A percentile compares a stretch with the other conserved stretches of the same genome.
Conservation (phyloP, 2,888 invertebrate species). For the Cybosia mesomella region DNA sequence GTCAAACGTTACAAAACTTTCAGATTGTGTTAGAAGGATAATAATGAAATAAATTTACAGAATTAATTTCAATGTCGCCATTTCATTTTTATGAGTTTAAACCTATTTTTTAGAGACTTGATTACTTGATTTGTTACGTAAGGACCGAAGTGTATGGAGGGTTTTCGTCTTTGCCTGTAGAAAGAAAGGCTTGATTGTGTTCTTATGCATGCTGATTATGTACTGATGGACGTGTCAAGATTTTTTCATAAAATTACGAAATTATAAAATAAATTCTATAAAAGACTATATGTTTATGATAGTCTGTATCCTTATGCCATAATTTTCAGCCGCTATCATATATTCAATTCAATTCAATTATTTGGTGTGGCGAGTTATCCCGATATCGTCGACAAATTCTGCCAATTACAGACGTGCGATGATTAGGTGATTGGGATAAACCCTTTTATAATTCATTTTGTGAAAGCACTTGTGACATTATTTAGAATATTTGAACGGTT, state of each 20-base stretch:
- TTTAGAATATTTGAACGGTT: neutral
- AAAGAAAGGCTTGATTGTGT: neutral
- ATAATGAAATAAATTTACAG: constrained; percentile 1
- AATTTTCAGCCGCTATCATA: neutral
- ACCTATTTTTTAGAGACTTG: neutral
- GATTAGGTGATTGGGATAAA: neutral
- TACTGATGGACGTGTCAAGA: too few species aligned
- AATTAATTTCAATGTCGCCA: constrained; percentile 2
- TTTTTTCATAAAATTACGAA: too few species aligned
- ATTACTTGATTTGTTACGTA: neutral
- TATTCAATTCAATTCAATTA: too few species aligned
- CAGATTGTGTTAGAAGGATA: constrained; percentile 2
- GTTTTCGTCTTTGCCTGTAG: neutral
- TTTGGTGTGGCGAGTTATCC: too few species aligned
- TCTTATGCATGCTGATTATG: too few species aligned
- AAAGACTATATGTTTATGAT: neutral
- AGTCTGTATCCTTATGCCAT: neutral
- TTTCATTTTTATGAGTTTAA: neutral
- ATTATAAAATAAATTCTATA: too few species aligned
- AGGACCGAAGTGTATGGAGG: neutral
- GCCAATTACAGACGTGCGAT: too few species aligned
- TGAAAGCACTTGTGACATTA: neutral
- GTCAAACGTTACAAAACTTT: constrained; percentile 31
- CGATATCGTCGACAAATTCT: too few species aligned
- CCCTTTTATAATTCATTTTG: neutral